Conservation (phyloP, 2,113 vertebrate species). For the Pimephales promelas region DNA sequence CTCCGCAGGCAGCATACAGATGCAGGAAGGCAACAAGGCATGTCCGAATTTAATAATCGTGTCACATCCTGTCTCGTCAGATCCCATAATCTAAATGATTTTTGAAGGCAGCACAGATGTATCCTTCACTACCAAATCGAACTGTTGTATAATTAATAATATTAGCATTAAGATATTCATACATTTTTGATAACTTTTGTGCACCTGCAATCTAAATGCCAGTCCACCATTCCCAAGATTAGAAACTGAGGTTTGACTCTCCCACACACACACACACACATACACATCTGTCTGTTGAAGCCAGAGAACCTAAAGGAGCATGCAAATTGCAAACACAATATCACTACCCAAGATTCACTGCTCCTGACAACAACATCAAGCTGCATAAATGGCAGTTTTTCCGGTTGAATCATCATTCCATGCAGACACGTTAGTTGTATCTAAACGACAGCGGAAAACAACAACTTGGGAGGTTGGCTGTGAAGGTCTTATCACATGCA, state of each 20-base stretch:
- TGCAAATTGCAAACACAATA: slow-evolving; percentile 28
- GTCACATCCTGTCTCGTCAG: no score
- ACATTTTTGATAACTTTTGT: background rate
- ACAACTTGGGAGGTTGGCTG: background rate
- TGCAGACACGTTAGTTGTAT: background rate
- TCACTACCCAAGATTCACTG: slow-evolving; percentile 42
- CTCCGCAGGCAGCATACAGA: no score
- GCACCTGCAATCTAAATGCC: background rate
- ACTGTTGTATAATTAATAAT: no score
- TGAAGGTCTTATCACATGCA: background rate
- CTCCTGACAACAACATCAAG: slow-evolving; percentile 49
- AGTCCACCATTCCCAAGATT: background rate
- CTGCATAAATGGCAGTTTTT: slow-evolving; percentile 40
- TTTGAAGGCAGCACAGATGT: no score
- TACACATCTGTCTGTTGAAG: background rate
- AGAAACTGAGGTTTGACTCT: background rate
- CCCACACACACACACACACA: slow-evolving; percentile 1
- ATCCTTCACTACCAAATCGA: no score
- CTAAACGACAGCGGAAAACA: background rate
- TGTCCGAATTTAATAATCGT: no score
- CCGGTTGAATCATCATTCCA: slow-evolving; percentile 38
- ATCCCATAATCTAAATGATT: no score
- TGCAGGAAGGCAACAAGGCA: no score
- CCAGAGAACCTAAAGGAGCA: slow-evolving; percentile 10
- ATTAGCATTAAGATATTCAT: no score